These are phyloP conservation scores for Dasyurus viverrinus DNA, from an alignment of 2,113 vertebrate genomes.

Conservation along the genomic window DNA sequence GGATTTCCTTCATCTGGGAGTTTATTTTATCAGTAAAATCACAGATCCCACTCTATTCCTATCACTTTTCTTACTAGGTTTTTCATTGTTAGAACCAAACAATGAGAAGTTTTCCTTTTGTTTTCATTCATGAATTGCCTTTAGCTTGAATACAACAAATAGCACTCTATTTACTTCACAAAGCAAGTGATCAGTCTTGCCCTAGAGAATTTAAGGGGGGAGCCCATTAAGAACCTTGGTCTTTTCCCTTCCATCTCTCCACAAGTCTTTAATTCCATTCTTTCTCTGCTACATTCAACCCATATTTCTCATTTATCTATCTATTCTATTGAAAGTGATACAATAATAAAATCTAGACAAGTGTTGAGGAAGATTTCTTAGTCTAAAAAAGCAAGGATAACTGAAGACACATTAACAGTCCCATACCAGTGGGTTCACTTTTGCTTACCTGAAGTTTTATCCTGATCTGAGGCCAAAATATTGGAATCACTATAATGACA, in stretches of 20 bases:
- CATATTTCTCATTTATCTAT: not conserved
- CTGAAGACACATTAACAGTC: not conserved
- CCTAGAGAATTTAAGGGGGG: not conserved
- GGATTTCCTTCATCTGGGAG: not conserved
- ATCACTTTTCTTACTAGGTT: not conserved
- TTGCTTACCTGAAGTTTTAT: slow-evolving; percentile 2
- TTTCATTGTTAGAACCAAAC: not conserved
- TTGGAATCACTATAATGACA: slow-evolving; percentile 1
- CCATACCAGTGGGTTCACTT: not conserved
- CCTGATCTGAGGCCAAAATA: not conserved
- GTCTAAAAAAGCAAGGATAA: not conserved
- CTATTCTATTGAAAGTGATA: not conserved
- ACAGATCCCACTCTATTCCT: not conserved
- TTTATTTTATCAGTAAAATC: not conserved
- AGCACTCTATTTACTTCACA: not conserved
- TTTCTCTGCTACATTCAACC: slow-evolving; percentile 10
- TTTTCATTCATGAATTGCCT: slow-evolving; percentile 11
- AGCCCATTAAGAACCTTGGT: not conserved
- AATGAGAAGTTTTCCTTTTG: not conserved
- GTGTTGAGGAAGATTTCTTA: not conserved
- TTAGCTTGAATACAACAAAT: not conserved
- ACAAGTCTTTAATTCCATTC: not conserved
- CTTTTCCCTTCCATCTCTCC: not conserved
- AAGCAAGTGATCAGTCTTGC: not conserved
- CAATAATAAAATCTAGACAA: not conserved